phyloP scores from a whole-genome alignment of 2,113 vertebrate genomes.

The Peucedramus taeniatus region DNA sequence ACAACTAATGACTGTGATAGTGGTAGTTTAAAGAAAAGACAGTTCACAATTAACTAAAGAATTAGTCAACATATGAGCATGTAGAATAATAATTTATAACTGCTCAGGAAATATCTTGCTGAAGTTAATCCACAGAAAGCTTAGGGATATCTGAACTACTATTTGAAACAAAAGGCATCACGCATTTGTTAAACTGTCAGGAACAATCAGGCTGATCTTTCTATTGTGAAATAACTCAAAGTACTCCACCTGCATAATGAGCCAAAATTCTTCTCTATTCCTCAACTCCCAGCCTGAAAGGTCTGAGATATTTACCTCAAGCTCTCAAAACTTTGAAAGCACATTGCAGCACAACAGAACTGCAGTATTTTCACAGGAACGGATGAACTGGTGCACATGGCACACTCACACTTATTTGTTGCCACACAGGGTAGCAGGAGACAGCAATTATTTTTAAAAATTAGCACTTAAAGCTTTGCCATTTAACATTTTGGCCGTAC shows the following conservation, averaged over 20 bases:
- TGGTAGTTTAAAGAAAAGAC: slow-evolving; percentile 41
- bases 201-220: slow-evolving; percentile 10
- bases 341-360: neutral
- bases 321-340: neutral
- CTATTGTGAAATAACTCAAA: neutral
- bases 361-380: neutral
- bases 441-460: neutral
- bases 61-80: neutral
- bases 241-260: slow-evolving; percentile 7
- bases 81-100: neutral
- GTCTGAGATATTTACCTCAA: neutral
- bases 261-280: neutral
- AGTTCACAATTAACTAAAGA: slow-evolving; percentile 32
- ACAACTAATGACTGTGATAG: slow-evolving; percentile 39
- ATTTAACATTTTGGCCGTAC: neutral
- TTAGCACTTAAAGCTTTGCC: neutral
- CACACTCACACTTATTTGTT: neutral
- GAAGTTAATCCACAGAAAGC: slow-evolving; percentile 14
- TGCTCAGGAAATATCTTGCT: slow-evolving; percentile 13
- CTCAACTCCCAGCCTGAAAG: neutral
- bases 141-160: neutral
- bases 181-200: slow-evolving; percentile 54
- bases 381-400: neutral
- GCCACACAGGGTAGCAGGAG: neutral
- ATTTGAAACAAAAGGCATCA: slow-evolving; percentile 23